Conservation (phyloP, 2,888 invertebrate genomes). For the Parasteatoda lunata region DNA sequence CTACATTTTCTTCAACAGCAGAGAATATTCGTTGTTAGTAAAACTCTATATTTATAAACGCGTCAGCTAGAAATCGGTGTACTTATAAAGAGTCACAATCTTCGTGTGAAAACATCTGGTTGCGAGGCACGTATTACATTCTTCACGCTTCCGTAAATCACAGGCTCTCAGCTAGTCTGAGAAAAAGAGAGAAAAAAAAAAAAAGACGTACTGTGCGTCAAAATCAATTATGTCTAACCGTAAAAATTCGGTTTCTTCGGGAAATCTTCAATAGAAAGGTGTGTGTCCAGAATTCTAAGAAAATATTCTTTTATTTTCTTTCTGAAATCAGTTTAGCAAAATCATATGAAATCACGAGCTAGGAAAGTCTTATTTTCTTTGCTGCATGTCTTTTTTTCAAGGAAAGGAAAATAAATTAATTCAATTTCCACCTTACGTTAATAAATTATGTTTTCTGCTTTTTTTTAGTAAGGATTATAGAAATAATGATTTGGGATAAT, state of each 20-base stretch:
- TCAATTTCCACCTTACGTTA: too few species aligned
- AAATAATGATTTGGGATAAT: too few species aligned
- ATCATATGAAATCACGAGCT: constrained; percentile 31
- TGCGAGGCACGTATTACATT: constrained; percentile 2
- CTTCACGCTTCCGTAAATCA: background rate
- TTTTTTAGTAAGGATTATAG: too few species aligned
- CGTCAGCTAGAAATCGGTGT: background rate
- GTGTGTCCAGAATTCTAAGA: constrained; percentile 37
- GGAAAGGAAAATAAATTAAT: too few species aligned
- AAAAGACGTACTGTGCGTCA: constrained; percentile 44
- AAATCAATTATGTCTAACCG: constrained; percentile 64
- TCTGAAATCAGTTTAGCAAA: constrained; percentile 41
- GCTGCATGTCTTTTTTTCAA: background rate
- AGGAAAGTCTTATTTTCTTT: background rate
- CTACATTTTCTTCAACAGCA: background rate
- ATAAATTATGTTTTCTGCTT: too few species aligned
- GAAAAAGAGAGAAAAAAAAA: constrained; percentile 10
- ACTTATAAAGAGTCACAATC: background rate
- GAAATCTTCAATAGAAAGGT: constrained; percentile 26
- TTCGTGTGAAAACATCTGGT: background rate
- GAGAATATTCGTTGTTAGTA: too few species aligned
- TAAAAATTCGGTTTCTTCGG: constrained; percentile 56
- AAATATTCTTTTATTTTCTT: constrained; percentile 2
- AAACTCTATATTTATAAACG: background rate
- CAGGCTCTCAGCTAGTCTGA: background rate